These are phyloP conservation scores for Chironomus striatipennis DNA, from an alignment of 1,140 invertebrate genomes.

Conservation along the genomic window DNA sequence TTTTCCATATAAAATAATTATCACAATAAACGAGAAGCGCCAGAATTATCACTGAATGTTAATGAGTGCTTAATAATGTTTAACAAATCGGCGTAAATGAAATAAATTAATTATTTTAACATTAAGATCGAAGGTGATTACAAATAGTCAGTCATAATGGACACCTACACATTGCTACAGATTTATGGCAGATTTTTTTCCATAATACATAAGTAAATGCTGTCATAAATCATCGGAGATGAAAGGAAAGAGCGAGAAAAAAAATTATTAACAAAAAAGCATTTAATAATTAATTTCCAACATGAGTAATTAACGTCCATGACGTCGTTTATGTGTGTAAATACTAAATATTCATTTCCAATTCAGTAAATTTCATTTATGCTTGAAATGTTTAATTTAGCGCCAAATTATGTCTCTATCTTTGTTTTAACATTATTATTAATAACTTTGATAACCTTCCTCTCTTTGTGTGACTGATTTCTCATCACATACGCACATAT, in stretches of 20 bases:
- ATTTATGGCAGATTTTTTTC: too few species aligned
- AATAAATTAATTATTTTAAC: conserved; percentile 4
- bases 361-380: not conserved
- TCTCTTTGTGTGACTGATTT: too few species aligned
- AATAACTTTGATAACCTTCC: too few species aligned
- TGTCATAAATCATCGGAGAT: conserved; percentile 3
- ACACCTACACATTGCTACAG: not conserved
- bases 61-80: not conserved
- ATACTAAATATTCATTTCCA: too few species aligned
- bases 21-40: too few species aligned
- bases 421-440: too few species aligned
- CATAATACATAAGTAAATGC: not conserved
- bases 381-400: not conserved
- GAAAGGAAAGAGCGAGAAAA: not conserved
- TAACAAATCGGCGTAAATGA: not conserved
- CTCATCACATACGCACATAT: too few species aligned
- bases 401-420: not conserved
- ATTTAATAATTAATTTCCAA: not conserved
- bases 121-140: not conserved
- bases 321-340: not conserved
- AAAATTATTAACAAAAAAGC: not conserved
- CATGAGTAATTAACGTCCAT: not conserved
- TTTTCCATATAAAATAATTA: too few species aligned
- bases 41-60: not conserved
- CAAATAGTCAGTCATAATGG: not conserved